Conservation (phyloP, 1,140 invertebrate genomes). For the Drosophila pruinosa region DNA sequence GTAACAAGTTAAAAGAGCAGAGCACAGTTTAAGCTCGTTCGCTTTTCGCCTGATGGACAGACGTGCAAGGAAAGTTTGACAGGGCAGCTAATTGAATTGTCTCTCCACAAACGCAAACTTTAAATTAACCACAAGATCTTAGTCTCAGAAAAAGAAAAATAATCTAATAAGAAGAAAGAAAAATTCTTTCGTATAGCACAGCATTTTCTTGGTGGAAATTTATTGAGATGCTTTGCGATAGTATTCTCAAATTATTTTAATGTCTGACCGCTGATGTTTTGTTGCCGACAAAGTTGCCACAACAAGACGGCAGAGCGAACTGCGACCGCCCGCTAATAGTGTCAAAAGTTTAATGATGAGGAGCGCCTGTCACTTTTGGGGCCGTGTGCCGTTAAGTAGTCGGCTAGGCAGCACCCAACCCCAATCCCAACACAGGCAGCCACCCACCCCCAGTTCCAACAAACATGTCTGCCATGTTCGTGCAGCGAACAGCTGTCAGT, state of each 20-base stretch:
- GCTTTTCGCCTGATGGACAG: constrained; percentile 43
- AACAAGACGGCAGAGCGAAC: constrained; percentile 22
- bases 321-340: constrained; percentile 60
- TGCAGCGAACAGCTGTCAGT: constrained; percentile 65
- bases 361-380: constrained; percentile 67
- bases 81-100: constrained; percentile 77
- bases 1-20: constrained; percentile 9
- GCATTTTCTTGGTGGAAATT: neutral
- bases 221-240: constrained; percentile 29
- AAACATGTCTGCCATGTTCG: constrained; percentile 45
- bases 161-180: constrained; percentile 18
- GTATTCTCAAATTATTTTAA: constrained; percentile 70
- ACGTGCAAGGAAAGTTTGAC: constrained; percentile 52
- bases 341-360: constrained; percentile 80
- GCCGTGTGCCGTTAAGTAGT: constrained; percentile 65
- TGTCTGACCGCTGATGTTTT: constrained; percentile 29
- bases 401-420: constrained; percentile 13
- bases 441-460: neutral
- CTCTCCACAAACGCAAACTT: constrained; percentile 37
- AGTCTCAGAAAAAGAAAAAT: neutral
- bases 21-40: constrained; percentile 9
- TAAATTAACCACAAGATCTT: constrained; percentile 37
- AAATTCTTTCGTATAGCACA: neutral
- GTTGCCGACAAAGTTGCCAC: constrained; percentile 26
- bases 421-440: no score